Conservation (phyloP, 2,113 vertebrate genomes). For the Hemibagrus wyckioides region DNA sequence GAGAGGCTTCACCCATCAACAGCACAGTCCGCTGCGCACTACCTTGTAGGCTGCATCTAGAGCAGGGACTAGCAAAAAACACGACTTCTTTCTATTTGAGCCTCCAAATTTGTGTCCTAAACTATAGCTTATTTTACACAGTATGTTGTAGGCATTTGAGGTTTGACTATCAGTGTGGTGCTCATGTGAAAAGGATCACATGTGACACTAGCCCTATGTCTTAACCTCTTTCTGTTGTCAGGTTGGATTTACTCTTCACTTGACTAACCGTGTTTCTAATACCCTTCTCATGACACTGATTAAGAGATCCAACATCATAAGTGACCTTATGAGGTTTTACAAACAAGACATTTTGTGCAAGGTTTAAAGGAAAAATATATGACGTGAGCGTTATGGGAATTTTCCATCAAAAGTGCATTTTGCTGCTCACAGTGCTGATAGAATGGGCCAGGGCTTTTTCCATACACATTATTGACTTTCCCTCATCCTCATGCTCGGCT, state of each 20-base stretch:
- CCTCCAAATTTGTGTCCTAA: not conserved
- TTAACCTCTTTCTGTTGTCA: not conserved
- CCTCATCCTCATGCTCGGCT: not conserved
- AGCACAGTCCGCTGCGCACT: not conserved
- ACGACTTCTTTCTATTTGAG: not conserved
- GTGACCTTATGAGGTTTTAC: conserved; percentile 27
- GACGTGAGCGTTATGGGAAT: not conserved
- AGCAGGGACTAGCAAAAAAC: not conserved
- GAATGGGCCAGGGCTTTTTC: not conserved
- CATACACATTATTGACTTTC: not conserved
- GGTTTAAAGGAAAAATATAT: not conserved
- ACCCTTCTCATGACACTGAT: conserved; percentile 49
- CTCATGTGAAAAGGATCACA: not conserved
- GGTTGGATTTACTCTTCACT: not conserved
- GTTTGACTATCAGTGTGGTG: not conserved
- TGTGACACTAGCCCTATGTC: not conserved
- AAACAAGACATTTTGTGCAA: not conserved
- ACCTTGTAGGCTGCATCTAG: not conserved
- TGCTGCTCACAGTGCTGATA: not conserved
- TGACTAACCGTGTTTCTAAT: conserved; percentile 40
- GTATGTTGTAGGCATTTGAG: not conserved
- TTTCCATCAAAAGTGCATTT: not conserved
- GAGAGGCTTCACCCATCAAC: not conserved
- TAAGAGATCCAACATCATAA: conserved; percentile 29
- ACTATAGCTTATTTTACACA: not conserved